Conservation (phyloP, 2,888 invertebrate species). For the Alsophila aescularia region DNA sequence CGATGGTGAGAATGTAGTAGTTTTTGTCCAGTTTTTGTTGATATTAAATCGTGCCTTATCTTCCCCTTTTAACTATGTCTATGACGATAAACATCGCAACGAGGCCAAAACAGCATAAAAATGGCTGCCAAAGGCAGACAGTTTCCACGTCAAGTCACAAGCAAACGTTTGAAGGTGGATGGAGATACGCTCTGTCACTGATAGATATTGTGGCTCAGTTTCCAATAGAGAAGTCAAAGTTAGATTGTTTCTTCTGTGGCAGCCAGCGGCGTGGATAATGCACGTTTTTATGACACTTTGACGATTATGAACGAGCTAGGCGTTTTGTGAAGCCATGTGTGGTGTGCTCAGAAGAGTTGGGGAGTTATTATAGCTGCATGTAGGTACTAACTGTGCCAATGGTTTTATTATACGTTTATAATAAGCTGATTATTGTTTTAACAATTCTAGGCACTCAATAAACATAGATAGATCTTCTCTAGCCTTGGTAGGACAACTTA, state of each 20-base stretch:
- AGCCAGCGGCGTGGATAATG: conserved; percentile 25
- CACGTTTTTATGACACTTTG: conserved; percentile 30
- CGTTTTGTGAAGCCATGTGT: conserved; percentile 24
- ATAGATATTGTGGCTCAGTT: conserved; percentile 25
- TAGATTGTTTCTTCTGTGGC: conserved; percentile 25
- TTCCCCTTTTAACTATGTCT: not conserved
- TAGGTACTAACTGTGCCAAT: not conserved
- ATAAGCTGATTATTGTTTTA: no score
- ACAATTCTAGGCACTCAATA: no score
- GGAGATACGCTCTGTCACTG: conserved; percentile 2
- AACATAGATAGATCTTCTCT: no score
- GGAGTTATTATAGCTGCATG: not conserved
- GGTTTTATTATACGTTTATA: no score
- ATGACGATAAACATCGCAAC: no score
- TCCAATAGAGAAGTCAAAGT: conserved; percentile 44
- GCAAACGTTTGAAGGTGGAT: conserved; percentile 25
- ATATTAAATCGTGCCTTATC: not conserved
- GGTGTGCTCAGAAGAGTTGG: not conserved
- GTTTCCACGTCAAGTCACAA: conserved; percentile 21
- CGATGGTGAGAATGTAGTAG: no score
- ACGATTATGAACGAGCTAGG: conserved; percentile 18
- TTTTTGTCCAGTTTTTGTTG: not conserved
- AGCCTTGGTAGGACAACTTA: no score
- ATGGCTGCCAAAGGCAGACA: conserved; percentile 6
- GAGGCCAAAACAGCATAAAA: conserved; percentile 2